Percentiles rank a stretch among this genome's conserved stretches.
These are phyloP conservation scores for Fregetta grallaria DNA, from an alignment of 2,113 vertebrate genomes.

Conservation along the genomic window DNA sequence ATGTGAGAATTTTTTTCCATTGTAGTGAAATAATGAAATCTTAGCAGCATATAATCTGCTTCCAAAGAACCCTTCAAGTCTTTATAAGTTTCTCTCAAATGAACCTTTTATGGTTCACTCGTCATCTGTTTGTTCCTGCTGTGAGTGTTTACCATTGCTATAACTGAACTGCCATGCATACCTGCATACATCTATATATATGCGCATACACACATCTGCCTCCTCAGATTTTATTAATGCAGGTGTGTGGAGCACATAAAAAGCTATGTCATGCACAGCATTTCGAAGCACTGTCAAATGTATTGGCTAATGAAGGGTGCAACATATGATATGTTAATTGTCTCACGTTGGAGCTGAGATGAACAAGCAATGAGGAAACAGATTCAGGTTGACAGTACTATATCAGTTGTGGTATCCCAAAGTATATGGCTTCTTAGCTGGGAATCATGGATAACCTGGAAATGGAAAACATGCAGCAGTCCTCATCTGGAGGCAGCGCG, in stretches of 20 bases:
- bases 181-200: background rate
- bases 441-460: background rate
- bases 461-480: background rate
- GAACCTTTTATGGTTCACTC: background rate
- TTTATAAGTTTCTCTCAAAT: background rate
- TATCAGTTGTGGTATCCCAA: background rate
- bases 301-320: background rate
- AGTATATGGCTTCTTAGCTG: background rate
- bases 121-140: background rate
- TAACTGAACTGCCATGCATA: background rate
- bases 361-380: background rate
- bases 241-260: background rate
- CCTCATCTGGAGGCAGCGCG: background rate
- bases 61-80: background rate
- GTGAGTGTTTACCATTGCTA: background rate
- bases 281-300: background rate
- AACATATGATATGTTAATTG: constrained; percentile 6
- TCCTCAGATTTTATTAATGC: background rate
- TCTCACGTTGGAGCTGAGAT: background rate
- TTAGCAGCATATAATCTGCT: background rate
- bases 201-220: background rate
- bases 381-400: background rate
- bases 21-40: constrained; percentile 2
- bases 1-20: background rate
- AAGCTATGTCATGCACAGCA: background rate